A percentile compares a stretch with the other conserved stretches of the same genome.
phyloP scores from a whole-genome alignment of 2,888 invertebrate species.

The Neoascia interrupta region DNA sequence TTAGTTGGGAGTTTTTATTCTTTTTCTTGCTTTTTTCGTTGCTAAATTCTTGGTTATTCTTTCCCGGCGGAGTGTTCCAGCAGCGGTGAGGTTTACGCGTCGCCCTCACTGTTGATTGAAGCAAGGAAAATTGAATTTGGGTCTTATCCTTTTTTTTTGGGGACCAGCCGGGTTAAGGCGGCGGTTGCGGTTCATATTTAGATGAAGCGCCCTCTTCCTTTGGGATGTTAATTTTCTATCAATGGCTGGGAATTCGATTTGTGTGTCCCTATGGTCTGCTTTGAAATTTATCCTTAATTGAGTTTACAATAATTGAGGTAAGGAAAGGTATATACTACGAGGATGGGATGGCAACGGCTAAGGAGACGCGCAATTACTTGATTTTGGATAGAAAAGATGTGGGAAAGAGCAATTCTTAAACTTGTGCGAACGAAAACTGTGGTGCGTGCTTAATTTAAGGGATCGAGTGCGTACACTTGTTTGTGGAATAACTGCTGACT shows the following conservation, averaged over 20 bases:
- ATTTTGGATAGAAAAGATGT: too few species aligned
- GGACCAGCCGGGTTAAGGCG: too few species aligned
- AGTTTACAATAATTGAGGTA: constrained; percentile 63
- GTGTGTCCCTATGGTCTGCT: constrained; percentile 58
- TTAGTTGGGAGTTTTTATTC: constrained; percentile 26
- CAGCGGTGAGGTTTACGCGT: constrained; percentile 59
- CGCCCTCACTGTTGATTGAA: constrained; percentile 66
- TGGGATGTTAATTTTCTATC: constrained; percentile 69
- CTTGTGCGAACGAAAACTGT: too few species aligned
- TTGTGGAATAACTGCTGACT: too few species aligned
- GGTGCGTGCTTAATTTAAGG: too few species aligned
- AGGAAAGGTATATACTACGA: too few species aligned
- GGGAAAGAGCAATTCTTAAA: too few species aligned
- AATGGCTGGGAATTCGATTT: constrained; percentile 61
- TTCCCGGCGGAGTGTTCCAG: constrained; percentile 31
- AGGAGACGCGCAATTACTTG: too few species aligned
- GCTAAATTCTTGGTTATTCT: constrained; percentile 41
- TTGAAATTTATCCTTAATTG: constrained; percentile 66
- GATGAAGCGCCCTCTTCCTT: constrained; percentile 57
- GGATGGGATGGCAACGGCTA: too few species aligned
- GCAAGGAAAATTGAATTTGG: constrained; percentile 65
- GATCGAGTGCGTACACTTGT: too few species aligned
- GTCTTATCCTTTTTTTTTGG: constrained; percentile 58
- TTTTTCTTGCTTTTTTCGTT: constrained; percentile 46
- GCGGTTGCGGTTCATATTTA: constrained; percentile 60